Evolutionary conservation across 2,888 invertebrate species (phyloP), one percentile per base, ranked within the genome.

Genomic region (Lithosia quadra): DNA sequence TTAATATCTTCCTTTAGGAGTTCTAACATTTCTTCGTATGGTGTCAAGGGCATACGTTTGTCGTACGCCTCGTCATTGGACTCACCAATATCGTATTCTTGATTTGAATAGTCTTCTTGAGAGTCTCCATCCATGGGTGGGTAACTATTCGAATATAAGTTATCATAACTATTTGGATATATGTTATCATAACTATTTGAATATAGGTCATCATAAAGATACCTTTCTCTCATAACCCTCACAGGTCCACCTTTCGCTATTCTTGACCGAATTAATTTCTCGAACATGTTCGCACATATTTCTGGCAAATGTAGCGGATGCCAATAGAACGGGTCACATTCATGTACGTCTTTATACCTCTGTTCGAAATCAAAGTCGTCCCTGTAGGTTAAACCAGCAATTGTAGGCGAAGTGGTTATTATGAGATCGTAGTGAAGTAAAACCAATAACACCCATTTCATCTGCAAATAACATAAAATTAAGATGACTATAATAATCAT

Each of bases 311-410:
- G 93, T 13, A 94, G 77, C 0, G 94, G 94, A 71, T 94, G 90
- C 91, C 91, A 94, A 75, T 92, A 87, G 55, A 91, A 82, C 1
- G 94, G 93, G 71, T 94, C 89, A 69, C 94, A 94, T 80, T 93
- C 92, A 63, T 90, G 80, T 9, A 87, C 77, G 56, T 92, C 80
- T 68, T 85, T 84, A 73, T 91, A 93, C 68, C 91, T 84, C 53
- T 89, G 81, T 68, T 90, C 90, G 56, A 93, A 92, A 73, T 92
- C 89, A 59, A 91, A 91, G 65, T 92, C 49, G 33, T 94, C 94
- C 86, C 81, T 90, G 75, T 93, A 94, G 0, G 94, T 92, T 24
- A 93, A 84, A 7, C 94, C 94, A 0, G 88, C 79, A 22, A 94
- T 92, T 0, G 94, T 92, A 34, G 86, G 84, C 8, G 78, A 69